Percentiles rank a stretch among this genome's conserved stretches.
phyloP scores from a whole-genome alignment of 2,888 invertebrate genomes.

The Lottia gigantea region DNA sequence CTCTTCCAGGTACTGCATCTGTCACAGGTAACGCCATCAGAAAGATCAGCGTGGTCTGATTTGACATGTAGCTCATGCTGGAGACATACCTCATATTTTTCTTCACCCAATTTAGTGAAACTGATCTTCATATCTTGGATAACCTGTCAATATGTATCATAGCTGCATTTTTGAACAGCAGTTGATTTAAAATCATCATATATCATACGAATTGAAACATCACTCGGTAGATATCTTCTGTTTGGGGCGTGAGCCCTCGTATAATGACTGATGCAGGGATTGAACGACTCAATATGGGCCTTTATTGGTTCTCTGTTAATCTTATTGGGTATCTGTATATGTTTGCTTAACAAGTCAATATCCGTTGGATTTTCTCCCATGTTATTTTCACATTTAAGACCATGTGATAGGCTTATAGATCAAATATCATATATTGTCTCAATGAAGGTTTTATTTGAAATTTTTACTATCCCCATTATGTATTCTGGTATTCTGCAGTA shows the following conservation, averaged over 20 bases:
- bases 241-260: background rate
- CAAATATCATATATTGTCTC: too few relatives aligned
- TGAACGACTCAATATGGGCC: background rate
- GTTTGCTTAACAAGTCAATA: too few relatives aligned
- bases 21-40: background rate
- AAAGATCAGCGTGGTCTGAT: background rate
- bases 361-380: too few relatives aligned
- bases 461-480: too few relatives aligned
- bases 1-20: background rate
- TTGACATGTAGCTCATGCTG: background rate
- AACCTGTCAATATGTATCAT: background rate
- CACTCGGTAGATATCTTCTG: background rate
- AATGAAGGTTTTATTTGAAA: too few relatives aligned
- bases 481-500: too few relatives aligned
- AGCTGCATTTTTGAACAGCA: too few relatives aligned
- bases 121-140: background rate
- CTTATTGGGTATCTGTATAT: background rate
- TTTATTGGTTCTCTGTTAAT: background rate
- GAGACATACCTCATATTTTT: background rate
- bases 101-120: background rate
- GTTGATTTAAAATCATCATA: background rate
- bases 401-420: too few relatives aligned
- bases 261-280: background rate
- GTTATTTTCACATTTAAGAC: too few relatives aligned
- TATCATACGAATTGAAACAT: background rate